phyloP scores from a whole-genome alignment of 2,113 vertebrate genomes.

The Amblyopsis rosae region DNA sequence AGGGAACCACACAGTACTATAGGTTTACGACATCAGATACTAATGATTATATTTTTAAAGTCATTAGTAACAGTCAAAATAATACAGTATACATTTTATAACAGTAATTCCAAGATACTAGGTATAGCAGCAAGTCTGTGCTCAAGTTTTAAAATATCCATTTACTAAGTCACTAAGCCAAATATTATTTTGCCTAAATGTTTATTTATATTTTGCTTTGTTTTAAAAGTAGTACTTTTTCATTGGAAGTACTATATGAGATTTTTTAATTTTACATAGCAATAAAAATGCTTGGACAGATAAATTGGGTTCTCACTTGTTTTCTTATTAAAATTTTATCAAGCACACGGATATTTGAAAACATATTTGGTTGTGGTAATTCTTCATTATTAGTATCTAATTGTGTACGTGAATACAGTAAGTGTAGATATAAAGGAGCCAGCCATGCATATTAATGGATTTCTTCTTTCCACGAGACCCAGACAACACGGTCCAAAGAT shows the following conservation, averaged over 20 bases:
- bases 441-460: slow-evolving; percentile 1
- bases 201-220: slow-evolving; percentile 33
- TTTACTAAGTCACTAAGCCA: slow-evolving; percentile 62
- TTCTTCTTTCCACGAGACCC: slow-evolving; percentile 29
- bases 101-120: slow-evolving; percentile 18
- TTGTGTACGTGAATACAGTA: slow-evolving; percentile 16
- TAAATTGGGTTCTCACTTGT: slow-evolving; percentile 6
- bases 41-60: slow-evolving; percentile 24
- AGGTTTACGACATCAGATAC: slow-evolving; percentile 21
- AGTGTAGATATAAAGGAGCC: neutral
- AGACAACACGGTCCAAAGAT: slow-evolving; percentile 4
- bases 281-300: slow-evolving; percentile 78
- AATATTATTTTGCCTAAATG: slow-evolving; percentile 67
- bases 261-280: slow-evolving; percentile 78
- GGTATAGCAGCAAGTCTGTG: slow-evolving; percentile 26
- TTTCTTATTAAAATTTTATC: neutral
- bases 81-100: slow-evolving; percentile 38
- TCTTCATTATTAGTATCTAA: slow-evolving; percentile 1
- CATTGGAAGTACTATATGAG: slow-evolving; percentile 51
- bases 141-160: slow-evolving; percentile 18
- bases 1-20: slow-evolving; percentile 33
- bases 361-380: neutral
- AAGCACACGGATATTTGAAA: neutral
- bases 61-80: slow-evolving; percentile 10
- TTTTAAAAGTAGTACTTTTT: slow-evolving; percentile 59